Conservation (phyloP, 2,797 vertebrate species). For the Phylloscopus collybita region DNA sequence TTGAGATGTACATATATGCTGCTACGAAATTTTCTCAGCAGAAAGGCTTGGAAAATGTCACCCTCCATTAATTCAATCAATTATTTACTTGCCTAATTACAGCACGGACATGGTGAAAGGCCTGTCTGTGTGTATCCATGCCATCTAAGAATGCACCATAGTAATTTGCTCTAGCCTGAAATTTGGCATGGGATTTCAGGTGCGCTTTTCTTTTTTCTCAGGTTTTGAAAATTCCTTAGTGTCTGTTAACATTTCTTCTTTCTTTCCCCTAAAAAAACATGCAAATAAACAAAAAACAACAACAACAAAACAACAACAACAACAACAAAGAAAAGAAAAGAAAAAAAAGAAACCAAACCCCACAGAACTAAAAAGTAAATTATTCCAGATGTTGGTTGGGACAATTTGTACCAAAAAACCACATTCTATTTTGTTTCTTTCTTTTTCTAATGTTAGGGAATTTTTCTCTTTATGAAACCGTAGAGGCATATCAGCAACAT, state of each 20-base stretch:
- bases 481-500: background rate
- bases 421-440: background rate
- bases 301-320: background rate
- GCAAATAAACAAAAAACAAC: accelerated
- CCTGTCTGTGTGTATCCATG: background rate
- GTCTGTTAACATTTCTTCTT: background rate
- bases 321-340: background rate
- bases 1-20: background rate
- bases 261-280: background rate
- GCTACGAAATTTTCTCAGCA: background rate
- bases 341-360: background rate
- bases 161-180: conserved; percentile 49
- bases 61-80: background rate
- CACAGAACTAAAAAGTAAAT: background rate
- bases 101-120: background rate
- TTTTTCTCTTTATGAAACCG: background rate
- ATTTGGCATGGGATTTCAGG: background rate
- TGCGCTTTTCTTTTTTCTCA: conserved; percentile 46
- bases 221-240: conserved; percentile 37
- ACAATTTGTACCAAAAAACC: background rate
- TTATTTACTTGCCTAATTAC: background rate
- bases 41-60: conserved; percentile 35
- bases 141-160: background rate
- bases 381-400: background rate
- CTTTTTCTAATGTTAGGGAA: background rate